These are phyloP conservation scores for Tineola bisselliella DNA, from an alignment of 2,888 invertebrate species.

Conservation along the genomic window DNA sequence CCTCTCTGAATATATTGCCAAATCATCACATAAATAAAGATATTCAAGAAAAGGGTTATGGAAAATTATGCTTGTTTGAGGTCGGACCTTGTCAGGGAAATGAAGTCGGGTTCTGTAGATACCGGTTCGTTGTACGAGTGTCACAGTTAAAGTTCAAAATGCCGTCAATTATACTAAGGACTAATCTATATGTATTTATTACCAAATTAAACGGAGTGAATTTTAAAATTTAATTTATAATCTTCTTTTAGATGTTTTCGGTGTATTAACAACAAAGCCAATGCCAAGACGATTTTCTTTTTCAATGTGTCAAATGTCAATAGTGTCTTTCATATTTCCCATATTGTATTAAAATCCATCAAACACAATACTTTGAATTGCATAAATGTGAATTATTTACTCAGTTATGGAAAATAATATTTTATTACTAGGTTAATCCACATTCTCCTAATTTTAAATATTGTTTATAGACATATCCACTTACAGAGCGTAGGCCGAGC, in stretches of 20 bases:
- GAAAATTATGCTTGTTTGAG: constrained; percentile 6
- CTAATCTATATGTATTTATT: background rate
- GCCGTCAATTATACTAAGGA: background rate
- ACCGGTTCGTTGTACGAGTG: background rate
- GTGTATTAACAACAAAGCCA: too few species aligned
- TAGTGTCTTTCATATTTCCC: too few species aligned
- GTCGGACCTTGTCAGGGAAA: constrained; percentile 4
- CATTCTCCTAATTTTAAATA: background rate
- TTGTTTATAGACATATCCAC: background rate
- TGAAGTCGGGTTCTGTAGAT: background rate
- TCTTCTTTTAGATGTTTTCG: too few species aligned
- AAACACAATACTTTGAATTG: too few species aligned
- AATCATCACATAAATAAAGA: constrained; percentile 5
- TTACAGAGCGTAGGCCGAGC: background rate
- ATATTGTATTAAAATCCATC: too few species aligned
- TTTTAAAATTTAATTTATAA: too few species aligned
- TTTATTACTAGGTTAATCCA: background rate
- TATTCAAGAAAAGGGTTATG: background rate
- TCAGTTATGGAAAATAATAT: too few species aligned
- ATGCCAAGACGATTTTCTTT: too few species aligned
- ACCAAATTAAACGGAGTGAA: too few species aligned
- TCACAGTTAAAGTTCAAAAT: background rate
- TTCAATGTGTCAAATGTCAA: too few species aligned
- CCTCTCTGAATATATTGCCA: background rate
- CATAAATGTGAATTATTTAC: too few species aligned